Base-by-base conservation (phyloP, 2,888 invertebrate species). In the Synergus laeviventris region DNA sequence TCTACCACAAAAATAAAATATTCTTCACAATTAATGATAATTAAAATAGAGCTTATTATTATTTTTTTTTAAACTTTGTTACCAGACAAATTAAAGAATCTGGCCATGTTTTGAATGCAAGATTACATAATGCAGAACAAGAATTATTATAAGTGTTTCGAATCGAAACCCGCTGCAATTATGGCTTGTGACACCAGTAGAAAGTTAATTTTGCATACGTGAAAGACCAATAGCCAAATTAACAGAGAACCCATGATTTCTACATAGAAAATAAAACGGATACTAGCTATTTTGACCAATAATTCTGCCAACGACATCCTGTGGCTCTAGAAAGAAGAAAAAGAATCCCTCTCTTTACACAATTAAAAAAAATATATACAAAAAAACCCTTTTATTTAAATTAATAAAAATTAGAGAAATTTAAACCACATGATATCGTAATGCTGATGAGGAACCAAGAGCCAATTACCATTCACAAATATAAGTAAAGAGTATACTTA, bases 241-340 rank as follows among this genome's bases (percentile, higher is more conserved):
- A 86, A 83, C 84, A 83, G 79, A 86, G 84, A 82, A 85, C 85
- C 84, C 84, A 86, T 85, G 84, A 84, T 86, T 81, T 87, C 84
- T 88, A 88, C 86, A 79, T 87, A 88, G 86, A 87, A 81, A 82
- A 83, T 83, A 78, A 84, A 81, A 83, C 80, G 64, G 82, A 45
- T 70, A 54, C 70, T 70, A 85, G 78, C 86, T 79, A 38, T 79
- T 78, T 86, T 85, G 84, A 84, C 83, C 84, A 81, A 16, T 49
- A 39, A 62, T 62, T 75, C 62, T 81, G 31, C 31, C 31, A 5
- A 31, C 31, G 79, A 80, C 82, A 74, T 79, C 76, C 79, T 78
- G 77, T 81, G 78, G 74, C 78, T 76, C 76, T 78, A 14, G 62
- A 16, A 60, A 60, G 31, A 31, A 14, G 38, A 62, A 62, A 38